Evolutionary conservation across 2,888 invertebrate species (phyloP).

Genomic region (Dysmachus trigonus): DNA sequence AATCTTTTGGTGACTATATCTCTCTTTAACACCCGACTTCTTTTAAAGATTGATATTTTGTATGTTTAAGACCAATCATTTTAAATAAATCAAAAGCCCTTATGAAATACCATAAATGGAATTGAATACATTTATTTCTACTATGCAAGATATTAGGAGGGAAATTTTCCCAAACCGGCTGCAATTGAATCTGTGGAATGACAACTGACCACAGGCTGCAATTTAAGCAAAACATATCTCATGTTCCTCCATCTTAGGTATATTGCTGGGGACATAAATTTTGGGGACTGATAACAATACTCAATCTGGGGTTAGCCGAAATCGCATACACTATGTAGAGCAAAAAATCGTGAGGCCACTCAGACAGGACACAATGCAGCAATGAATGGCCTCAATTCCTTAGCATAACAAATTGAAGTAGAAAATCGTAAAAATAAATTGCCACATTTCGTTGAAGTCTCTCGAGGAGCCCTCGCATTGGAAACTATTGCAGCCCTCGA

Average conservation of each 20-base stretch:
- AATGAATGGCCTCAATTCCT: background rate
- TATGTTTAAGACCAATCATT: background rate
- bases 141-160: background rate
- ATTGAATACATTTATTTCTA: background rate
- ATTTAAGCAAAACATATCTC: background rate
- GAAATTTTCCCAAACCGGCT: background rate
- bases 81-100: background rate
- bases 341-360: background rate
- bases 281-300: background rate
- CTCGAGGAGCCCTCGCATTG: background rate
- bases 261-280: background rate
- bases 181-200: background rate
- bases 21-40: no score
- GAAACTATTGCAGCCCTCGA: background rate
- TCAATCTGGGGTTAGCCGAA: background rate
- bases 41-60: background rate
- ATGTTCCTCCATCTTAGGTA: background rate
- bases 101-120: background rate
- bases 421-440: background rate
- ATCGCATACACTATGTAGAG: background rate
- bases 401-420: slow-evolving; percentile 18
- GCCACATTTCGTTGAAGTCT: slow-evolving; percentile 2
- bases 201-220: background rate
- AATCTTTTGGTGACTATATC: no score
- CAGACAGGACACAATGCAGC: slow-evolving; percentile 5